A percentile compares a stretch with the other conserved stretches of the same genome.
phyloP scores from a whole-genome alignment of 2,888 invertebrate genomes.

The Athripsodes cinereus region DNA sequence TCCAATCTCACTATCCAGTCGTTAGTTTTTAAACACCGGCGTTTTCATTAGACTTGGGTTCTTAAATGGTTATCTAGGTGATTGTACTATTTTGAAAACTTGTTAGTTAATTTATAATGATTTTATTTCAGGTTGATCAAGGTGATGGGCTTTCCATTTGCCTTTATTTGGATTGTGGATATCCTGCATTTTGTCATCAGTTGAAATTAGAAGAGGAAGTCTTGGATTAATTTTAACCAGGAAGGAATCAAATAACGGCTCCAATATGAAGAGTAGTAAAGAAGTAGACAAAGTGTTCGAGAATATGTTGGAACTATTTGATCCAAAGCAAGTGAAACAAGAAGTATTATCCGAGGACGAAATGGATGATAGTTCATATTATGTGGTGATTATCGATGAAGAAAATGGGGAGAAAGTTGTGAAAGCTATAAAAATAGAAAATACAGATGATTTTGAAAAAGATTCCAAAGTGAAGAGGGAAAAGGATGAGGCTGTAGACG shows the following conservation, averaged over 20 bases:
- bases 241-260: background rate
- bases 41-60: too few relatives aligned
- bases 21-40: too few relatives aligned
- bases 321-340: background rate
- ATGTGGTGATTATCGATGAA: constrained; percentile 46
- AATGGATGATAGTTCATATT: constrained; percentile 40
- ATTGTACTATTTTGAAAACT: too few relatives aligned
- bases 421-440: constrained; percentile 41
- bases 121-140: constrained; percentile 38
- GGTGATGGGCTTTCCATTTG: constrained; percentile 45
- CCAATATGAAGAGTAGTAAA: background rate
- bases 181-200: constrained; percentile 41
- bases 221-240: constrained; percentile 35
- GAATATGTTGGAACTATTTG: background rate
- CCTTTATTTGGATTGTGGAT: constrained; percentile 40
- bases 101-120: background rate
- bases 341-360: constrained; percentile 4
- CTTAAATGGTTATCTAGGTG: too few relatives aligned
- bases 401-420: constrained; percentile 25
- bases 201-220: constrained; percentile 45
- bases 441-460: constrained; percentile 38
- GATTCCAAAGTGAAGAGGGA: constrained; percentile 31
- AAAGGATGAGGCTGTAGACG: constrained; percentile 18
- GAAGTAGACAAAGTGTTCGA: background rate
- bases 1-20: background rate